phyloP scores from a whole-genome alignment of 2,888 invertebrate genomes.

The Caenorhabditis sp. region DNA sequence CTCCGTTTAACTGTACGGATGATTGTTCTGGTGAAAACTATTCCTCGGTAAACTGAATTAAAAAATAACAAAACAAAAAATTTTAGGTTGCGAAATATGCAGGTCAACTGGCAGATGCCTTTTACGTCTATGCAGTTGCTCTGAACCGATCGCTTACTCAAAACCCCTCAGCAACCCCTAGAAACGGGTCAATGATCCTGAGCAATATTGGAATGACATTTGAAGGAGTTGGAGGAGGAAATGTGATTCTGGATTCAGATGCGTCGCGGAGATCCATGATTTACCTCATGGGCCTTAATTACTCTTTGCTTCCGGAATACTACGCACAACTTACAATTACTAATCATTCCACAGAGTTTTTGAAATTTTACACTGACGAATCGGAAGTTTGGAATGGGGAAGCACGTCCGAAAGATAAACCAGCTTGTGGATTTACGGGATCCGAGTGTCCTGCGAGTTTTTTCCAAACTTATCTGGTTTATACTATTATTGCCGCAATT shows the following conservation, averaged over 20 bases:
- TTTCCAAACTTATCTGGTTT: slow-evolving; percentile 63
- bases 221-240: slow-evolving; percentile 41
- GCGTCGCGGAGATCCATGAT: slow-evolving; percentile 50
- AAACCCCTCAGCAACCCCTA: slow-evolving; percentile 18
- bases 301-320: slow-evolving; percentile 37
- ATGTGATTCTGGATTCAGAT: slow-evolving; percentile 52
- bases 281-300: slow-evolving; percentile 53
- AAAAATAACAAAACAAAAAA: no score
- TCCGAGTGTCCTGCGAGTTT: slow-evolving; percentile 62
- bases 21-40: slow-evolving; percentile 43
- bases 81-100: slow-evolving; percentile 62
- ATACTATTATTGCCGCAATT: slow-evolving; percentile 56
- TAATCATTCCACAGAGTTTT: slow-evolving; percentile 30
- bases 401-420: slow-evolving; percentile 49
- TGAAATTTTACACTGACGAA: slow-evolving; percentile 17
- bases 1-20: slow-evolving; percentile 72
- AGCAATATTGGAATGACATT: slow-evolving; percentile 57
- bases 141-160: slow-evolving; percentile 51
- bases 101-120: slow-evolving; percentile 63
- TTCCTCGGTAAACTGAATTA: slow-evolving; percentile 34
- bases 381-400: slow-evolving; percentile 55
- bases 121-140: slow-evolving; percentile 62
- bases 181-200: slow-evolving; percentile 46
- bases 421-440: slow-evolving; percentile 69
- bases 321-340: slow-evolving; percentile 52